Evolutionary conservation across 2,888 invertebrate species (phyloP).

Genomic region (Ariolimax columbianus): DNA sequence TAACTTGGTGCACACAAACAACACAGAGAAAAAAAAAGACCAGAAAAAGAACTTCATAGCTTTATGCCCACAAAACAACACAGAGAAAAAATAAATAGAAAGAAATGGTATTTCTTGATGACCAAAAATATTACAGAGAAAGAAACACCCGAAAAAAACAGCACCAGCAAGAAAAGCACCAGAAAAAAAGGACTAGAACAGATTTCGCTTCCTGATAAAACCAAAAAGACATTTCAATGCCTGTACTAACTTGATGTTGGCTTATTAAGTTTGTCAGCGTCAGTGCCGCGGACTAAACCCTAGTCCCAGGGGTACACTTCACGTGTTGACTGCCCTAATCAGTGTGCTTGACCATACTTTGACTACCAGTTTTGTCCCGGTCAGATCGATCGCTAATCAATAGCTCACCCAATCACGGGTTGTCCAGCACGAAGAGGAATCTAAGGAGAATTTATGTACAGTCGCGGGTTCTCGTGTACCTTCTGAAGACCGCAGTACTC

Average conservation of each 20-base stretch:
- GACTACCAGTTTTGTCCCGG: background rate
- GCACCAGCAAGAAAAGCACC: background rate
- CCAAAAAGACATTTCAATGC: too few relatives aligned
- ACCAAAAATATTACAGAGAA: background rate
- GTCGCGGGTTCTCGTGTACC: background rate
- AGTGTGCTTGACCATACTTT: slow-evolving; percentile 35
- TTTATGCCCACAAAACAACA: too few relatives aligned
- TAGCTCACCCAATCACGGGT: slow-evolving; percentile 13
- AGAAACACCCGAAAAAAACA: background rate
- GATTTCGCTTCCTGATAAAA: too few relatives aligned
- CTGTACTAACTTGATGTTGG: background rate
- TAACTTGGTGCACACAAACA: too few relatives aligned
- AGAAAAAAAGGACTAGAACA: background rate
- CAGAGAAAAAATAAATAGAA: too few relatives aligned
- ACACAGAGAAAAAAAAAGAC: too few relatives aligned
- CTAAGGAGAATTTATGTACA: slow-evolving; percentile 1
- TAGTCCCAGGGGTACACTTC: slow-evolving; percentile 18
- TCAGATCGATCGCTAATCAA: slow-evolving; percentile 32
- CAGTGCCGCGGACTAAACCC: background rate
- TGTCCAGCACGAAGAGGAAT: slow-evolving; percentile 6
- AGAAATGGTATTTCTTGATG: too few relatives aligned
- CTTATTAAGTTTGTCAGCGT: background rate
- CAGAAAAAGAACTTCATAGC: too few relatives aligned
- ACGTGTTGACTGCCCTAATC: slow-evolving; percentile 35
- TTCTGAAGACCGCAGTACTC: background rate